Evolutionary conservation across 1,140 invertebrate species (phyloP).

Genomic region (Triops cancriformis): DNA sequence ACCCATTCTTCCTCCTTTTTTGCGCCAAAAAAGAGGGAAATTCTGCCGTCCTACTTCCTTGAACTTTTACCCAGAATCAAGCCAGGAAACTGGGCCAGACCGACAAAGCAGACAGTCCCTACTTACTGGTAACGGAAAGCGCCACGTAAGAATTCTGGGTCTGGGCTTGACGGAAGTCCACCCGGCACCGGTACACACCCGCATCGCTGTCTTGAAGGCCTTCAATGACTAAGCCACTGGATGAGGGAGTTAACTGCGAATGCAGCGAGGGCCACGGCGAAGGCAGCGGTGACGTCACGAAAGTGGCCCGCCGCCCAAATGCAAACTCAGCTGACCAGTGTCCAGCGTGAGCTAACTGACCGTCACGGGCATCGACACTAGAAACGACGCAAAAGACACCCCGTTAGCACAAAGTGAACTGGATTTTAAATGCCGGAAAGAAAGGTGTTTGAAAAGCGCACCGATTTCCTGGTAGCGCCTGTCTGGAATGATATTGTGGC

Average conservation of each 20-base stretch:
- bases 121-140: constrained; percentile 26
- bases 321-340: constrained; percentile 26
- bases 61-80: background rate
- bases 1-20: background rate
- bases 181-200: constrained; percentile 25
- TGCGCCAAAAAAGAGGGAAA: background rate
- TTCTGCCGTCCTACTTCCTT: background rate
- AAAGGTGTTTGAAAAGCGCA: too few species aligned
- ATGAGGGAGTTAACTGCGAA: background rate
- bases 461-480: too few species aligned
- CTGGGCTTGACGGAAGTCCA: constrained; percentile 26
- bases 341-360: constrained; percentile 15
- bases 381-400: constrained; percentile 17
- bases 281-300: background rate
- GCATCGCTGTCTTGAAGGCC: constrained; percentile 13
- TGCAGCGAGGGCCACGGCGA: background rate
- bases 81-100: background rate
- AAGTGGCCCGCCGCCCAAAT: constrained; percentile 24
- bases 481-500: too few species aligned
- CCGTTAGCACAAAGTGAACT: background rate
- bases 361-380: constrained; percentile 26
- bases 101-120: background rate
- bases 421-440: too few species aligned
- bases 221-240: constrained; percentile 22
- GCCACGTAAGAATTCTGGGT: constrained; percentile 22